Evolutionary conservation across 1,140 invertebrate genomes (phyloP).

Genomic region (Eurosta solidaginis): DNA sequence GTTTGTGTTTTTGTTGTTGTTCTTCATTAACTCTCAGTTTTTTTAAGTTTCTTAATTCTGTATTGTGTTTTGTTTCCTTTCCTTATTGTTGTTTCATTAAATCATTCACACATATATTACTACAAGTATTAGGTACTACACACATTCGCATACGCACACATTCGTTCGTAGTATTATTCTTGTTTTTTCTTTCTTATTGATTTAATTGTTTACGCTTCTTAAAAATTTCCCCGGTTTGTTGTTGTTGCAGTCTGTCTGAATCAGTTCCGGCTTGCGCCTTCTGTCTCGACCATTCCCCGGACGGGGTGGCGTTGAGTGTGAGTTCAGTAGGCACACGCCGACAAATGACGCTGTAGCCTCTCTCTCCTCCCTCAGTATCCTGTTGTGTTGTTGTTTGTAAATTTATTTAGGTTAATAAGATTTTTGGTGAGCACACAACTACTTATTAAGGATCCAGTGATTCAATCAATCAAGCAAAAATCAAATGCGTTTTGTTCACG

Average conservation of each 20-base stretch:
- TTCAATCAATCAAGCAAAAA: no score
- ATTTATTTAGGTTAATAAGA: no score
- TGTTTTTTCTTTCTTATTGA: neutral
- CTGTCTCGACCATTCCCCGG: constrained; percentile 43
- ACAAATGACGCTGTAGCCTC: neutral
- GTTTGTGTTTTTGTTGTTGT: constrained; percentile 42
- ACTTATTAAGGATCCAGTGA: no score
- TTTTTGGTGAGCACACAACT: neutral
- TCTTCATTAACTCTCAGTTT: neutral
- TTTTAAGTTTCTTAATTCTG: no score
- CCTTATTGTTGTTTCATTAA: constrained; percentile 31
- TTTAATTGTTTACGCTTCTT: constrained; percentile 13
- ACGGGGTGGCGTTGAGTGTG: constrained; percentile 30
- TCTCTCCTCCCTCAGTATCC: neutral
- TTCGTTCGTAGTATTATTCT: neutral
- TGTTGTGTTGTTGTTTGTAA: no score
- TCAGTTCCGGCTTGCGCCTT: constrained; percentile 34
- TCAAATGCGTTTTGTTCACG: no score
- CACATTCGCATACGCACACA: constrained; percentile 22
- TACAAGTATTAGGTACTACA: constrained; percentile 19
- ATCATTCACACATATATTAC: constrained; percentile 35
- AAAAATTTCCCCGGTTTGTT: constrained; percentile 23
- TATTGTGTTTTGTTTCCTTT: constrained; percentile 33
- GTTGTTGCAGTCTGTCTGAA: constrained; percentile 22
- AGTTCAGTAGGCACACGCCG: neutral